Base-by-base conservation (phyloP, 1,140 invertebrate species). In the Aphelenchoides besseyi region DNA sequence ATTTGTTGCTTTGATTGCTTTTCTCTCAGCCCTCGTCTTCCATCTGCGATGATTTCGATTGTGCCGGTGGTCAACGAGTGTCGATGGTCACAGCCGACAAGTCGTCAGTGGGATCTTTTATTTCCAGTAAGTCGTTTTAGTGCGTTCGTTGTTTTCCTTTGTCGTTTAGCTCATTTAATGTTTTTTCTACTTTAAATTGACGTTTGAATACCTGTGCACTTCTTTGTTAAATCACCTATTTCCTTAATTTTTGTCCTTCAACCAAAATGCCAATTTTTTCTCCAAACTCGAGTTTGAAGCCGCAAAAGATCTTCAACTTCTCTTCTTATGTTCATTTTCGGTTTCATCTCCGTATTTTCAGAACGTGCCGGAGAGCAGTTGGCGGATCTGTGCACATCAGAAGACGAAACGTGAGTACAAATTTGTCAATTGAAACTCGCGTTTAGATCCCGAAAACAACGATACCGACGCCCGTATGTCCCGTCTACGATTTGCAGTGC, bases 401-500 rank as follows among this genome's bases (percentile, higher is more conserved):
- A 81, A 37, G 79, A 81, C 30, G 79, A 81, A 54, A 77, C 81
- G 1, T 81, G 18, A 67, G 18, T 72, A 72, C 70, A 3, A 23
- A 26, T 33, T 18, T 37, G 69, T 55, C 59, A 12, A 32, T 32
- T 30, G 23, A 52, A 37, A 3, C 0, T 57, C 36, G 9, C 71
- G 18, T 59, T 62, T 28, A 63, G 71, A 36, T 28, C 18, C n/a
- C 55, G 59, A 5, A 52, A 61, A 36, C n/a, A 62, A 35, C 26
- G 75, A 18, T 83, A 80, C 33, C 62, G 79, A 23, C 71, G 61
- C 33, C 57, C 82, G 16, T 81, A 84, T 52, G 79, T 81, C 2
- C 79, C 79, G 2, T 80, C 72, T 29, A 84, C 79, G 9, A 84
- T 84, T 41, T 80, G 79, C n/a, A 82, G 79, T 2, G 79, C 77